Evolutionary conservation across 2,113 vertebrate species (phyloP), one percentile per base, ranked within the genome.

Genomic region (Hystrix cristata): DNA sequence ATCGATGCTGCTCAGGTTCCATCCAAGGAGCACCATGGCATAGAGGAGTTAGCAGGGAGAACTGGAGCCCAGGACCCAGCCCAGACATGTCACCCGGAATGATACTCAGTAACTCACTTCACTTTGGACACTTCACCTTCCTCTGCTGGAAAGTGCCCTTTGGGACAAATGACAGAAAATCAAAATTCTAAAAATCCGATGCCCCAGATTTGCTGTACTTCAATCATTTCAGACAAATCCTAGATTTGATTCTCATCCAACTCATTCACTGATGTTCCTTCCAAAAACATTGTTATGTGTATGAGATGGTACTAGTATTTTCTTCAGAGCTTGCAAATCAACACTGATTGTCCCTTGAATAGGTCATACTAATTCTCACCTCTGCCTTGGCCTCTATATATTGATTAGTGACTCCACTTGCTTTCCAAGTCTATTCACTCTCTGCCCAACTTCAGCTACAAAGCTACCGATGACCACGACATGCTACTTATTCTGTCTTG

Each of bases 241-340:
- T 82, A 62, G 86, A 97, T 89, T 94, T 93, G 51, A 38, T 91
- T 88, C 72, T 96, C 83, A 72, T 96, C 91, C 95, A 96, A 95
- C 34, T 78, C n/a, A 34, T 89, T 96, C 86, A 71, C 81, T 96
- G 93, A 51, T 91, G 88, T 81, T 97, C 64, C 81, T 92, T 93
- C 71, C 82, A 93, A 94, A 96, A 96, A 15, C 88, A 96, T 87
- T 90, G 79, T 94, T 83, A 95, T 96, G 80, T 91, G 12, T 95
- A 29, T 64, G 57, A 97, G 88, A 86, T 46, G 60, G 43, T 67
- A 46, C 91, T 93, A 25, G 81, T 87, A 65, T 86, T 94, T 48
- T 89, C 95, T 87, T 74, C n/a, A 18, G 78, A 90, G 94, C 79
- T 72, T 94, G 78, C 48, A 96, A 96, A 96, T 91, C 88, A 96